Evolutionary conservation across 2,113 vertebrate genomes (phyloP), one percentile per base, ranked within the genome.

Genomic region (Falco punctatus): DNA sequence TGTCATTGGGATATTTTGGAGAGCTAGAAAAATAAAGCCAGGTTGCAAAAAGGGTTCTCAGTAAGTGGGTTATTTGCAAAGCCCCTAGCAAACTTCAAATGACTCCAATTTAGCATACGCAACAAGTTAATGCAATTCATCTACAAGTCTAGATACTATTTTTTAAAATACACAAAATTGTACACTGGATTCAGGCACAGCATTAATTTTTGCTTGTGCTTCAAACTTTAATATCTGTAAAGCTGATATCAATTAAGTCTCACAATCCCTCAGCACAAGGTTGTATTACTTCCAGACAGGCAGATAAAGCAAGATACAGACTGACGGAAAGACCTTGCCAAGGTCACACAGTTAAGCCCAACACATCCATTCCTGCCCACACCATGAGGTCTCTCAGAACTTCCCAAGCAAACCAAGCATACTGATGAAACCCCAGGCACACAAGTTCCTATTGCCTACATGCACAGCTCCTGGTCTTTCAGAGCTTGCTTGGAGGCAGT

Each of bases 51-150:
- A 77, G 27, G 13, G 69, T 22, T 81, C 32, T 72, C 33, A 51
- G 35, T 57, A 75, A 82, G n/a, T 1, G 2, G 4, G 7, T 46
- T 59, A 30, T n/a, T 44, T 28, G 32, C 57, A 52, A 86, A 59
- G 59, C 11, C 44, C 15, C 18, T 23, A 46, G 32, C 65, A 78
- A 64, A 10, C 14, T 46, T 26, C 59, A 46, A 6, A 15, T 15
- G 1, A n/a, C 16, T 74, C 51, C 26, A 27, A 3, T 6, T 55
- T 4, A 61, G 48, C 61, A 15, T 8, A 28, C 0, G 1, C 54
- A 44, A 13, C 44, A 15, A 64, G 46, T 30, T 17, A 7, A 55
- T 2, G 18, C 11, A 28, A 46, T 30, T 51, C 4, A 46, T 1
- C 38, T 46, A 4, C 78, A 86, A 81, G 10, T 46, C 28, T 8